Evolutionary conservation across 2,888 invertebrate species (phyloP).

Genomic region (Orthonevra nobilis): DNA sequence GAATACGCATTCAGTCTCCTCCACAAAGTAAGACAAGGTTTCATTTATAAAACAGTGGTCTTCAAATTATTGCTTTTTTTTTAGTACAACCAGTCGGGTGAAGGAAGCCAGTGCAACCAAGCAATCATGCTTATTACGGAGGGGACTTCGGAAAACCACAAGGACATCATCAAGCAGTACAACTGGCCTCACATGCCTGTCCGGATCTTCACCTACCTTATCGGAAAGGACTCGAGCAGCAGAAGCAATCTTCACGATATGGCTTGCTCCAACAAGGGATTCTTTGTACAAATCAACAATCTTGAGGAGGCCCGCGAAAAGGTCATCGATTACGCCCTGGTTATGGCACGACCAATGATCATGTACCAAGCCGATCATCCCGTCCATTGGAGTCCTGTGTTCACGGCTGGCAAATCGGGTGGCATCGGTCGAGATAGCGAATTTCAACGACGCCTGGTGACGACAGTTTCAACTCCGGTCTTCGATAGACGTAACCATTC

Average conservation of each 20-base stretch:
- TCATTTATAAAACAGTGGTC: background rate
- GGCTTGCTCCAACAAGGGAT: slow-evolving; percentile 98
- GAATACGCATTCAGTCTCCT: slow-evolving; percentile 95
- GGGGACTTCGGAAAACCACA: slow-evolving; percentile 88
- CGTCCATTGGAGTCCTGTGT: slow-evolving; percentile 97
- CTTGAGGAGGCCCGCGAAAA: slow-evolving; percentile 93
- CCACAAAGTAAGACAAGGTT: slow-evolving; percentile 88
- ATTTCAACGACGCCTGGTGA: slow-evolving; percentile 90
- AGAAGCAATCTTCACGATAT: slow-evolving; percentile 93
- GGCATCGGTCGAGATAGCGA: slow-evolving; percentile 78
- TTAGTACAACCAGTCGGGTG: slow-evolving; percentile 90
- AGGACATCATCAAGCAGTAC: slow-evolving; percentile 87
- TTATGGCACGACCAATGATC: slow-evolving; percentile 97
- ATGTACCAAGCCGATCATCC: slow-evolving; percentile 95
- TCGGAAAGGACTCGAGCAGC: slow-evolving; percentile 95
- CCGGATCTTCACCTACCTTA: slow-evolving; percentile 96
- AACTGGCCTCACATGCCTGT: slow-evolving; percentile 97
- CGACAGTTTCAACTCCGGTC: slow-evolving; percentile 96
- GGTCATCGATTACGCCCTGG: slow-evolving; percentile 96
- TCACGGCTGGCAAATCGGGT: slow-evolving; percentile 89
- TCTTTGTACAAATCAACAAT: slow-evolving; percentile 90
- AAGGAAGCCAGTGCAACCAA: slow-evolving; percentile 97
- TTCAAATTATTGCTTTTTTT: slow-evolving; percentile 68
- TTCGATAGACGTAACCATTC: slow-evolving; percentile 95
- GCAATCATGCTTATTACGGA: slow-evolving; percentile 98